Evolutionary conservation across 2,113 vertebrate genomes (phyloP).

Genomic region (Thomomys bottae): DNA sequence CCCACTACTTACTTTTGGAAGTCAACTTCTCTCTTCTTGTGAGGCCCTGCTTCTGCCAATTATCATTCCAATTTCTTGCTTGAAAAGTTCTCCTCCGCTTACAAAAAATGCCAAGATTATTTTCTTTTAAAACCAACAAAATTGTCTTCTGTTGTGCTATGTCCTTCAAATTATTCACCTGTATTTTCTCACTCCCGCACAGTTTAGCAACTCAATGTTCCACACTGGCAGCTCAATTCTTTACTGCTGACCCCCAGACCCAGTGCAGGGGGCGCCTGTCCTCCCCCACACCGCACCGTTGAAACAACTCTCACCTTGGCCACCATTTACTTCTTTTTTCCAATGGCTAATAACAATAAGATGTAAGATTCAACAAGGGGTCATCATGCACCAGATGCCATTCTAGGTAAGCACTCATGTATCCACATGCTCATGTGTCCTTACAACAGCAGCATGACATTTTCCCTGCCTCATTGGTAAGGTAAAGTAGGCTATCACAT

Average conservation of each 20-base stretch:
- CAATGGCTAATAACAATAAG: neutral
- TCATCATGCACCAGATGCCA: neutral
- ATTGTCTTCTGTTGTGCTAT: neutral
- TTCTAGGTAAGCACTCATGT: neutral
- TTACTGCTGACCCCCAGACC: neutral
- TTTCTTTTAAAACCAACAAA: conserved; percentile 11
- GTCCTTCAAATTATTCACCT: conserved; percentile 3
- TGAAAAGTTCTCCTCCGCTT: neutral
- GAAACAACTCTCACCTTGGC: neutral
- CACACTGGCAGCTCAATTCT: neutral
- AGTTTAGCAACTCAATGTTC: neutral
- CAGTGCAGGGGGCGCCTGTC: neutral
- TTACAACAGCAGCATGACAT: neutral
- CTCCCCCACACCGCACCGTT: neutral
- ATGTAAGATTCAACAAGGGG: neutral
- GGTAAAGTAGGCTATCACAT: neutral
- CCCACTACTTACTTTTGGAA: no score
- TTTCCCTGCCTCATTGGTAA: neutral
- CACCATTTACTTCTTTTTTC: neutral
- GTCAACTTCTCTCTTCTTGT: conserved; percentile 9
- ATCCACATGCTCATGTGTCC: neutral
- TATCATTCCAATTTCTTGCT: neutral
- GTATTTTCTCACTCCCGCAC: neutral
- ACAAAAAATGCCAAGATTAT: neutral
- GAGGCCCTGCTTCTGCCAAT: neutral